These are phyloP conservation scores for Macrobrachium rosenbergii DNA, from an alignment of 1,140 invertebrate species.

Conservation along the genomic window DNA sequence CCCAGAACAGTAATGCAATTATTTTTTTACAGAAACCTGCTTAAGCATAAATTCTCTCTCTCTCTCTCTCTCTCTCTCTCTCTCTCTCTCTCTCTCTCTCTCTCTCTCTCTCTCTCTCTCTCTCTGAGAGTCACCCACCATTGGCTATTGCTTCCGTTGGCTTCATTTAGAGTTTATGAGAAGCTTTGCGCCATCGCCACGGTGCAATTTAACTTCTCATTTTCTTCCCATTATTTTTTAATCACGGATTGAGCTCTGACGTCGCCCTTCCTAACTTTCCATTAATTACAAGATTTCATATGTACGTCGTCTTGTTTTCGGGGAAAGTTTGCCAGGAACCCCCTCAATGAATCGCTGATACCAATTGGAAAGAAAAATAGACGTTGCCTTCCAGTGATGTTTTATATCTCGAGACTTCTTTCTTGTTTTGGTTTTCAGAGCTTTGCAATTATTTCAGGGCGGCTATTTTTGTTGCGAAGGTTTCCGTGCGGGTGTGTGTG, in stretches of 20 bases:
- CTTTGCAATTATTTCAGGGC: too few relatives aligned
- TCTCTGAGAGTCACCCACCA: not conserved
- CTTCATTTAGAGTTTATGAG: not conserved
- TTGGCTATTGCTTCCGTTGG: too few relatives aligned
- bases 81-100: conserved; percentile 14
- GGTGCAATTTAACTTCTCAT: conserved; percentile 50
- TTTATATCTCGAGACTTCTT: too few relatives aligned
- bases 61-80: conserved; percentile 12
- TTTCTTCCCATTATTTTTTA: conserved; percentile 54
- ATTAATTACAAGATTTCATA: conserved; percentile 55
- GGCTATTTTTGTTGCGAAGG: too few relatives aligned
- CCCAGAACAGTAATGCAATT: not conserved
- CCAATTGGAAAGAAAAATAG: too few relatives aligned
- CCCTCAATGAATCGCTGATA: too few relatives aligned
- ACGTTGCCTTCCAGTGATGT: too few relatives aligned
- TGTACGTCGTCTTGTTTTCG: conserved; percentile 14
- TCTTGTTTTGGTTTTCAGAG: too few relatives aligned
- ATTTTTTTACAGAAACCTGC: not conserved
- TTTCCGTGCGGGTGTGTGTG: too few relatives aligned
- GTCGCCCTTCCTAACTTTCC: conserved; percentile 42
- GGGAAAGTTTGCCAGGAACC: conserved; percentile 13
- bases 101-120: not conserved
- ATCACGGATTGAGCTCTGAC: conserved; percentile 48
- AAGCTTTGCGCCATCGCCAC: conserved; percentile 15
- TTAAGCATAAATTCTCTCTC: not conserved